Evolutionary conservation across 2,888 invertebrate species (phyloP).

Genomic region (Lordiphosa fenestrarum): DNA sequence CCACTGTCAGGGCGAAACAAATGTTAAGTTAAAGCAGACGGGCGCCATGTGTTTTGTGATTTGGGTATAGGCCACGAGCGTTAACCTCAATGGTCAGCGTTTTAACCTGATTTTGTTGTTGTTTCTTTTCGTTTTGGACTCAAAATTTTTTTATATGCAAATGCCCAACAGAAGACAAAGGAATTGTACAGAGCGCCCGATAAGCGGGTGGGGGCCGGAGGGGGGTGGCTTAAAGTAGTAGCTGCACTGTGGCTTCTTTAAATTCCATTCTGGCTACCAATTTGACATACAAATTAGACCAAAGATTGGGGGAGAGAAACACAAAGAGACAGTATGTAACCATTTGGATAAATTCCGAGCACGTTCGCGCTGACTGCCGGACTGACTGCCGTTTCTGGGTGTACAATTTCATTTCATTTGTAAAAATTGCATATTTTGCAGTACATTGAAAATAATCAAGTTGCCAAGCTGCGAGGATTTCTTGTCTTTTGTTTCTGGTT

Average conservation of each 20-base stretch:
- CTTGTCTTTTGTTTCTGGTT: background rate
- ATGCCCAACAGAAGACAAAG: constrained; percentile 31
- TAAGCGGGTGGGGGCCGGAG: background rate
- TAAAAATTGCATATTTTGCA: constrained; percentile 40
- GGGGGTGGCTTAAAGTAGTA: constrained; percentile 1
- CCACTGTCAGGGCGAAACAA: background rate
- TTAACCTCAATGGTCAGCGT: constrained; percentile 32
- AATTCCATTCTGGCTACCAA: constrained; percentile 6
- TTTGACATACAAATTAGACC: constrained; percentile 4
- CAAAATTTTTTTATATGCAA: constrained; percentile 45
- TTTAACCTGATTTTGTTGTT: constrained; percentile 34
- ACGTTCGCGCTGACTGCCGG: constrained; percentile 35
- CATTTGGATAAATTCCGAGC: constrained; percentile 26
- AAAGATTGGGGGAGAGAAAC: background rate
- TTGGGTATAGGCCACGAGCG: constrained; percentile 45
- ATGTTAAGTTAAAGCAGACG: constrained; percentile 48
- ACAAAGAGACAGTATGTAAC: background rate
- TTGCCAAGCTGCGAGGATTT: constrained; percentile 5
- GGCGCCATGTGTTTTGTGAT: constrained; percentile 68
- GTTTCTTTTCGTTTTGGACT: constrained; percentile 1
- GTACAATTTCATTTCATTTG: constrained; percentile 52
- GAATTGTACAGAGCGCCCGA: constrained; percentile 1
- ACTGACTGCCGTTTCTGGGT: constrained; percentile 1
- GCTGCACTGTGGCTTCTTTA: constrained; percentile 9
- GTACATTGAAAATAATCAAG: constrained; percentile 26